These are phyloP conservation scores for Polypterus senegalus DNA, from an alignment of 2,113 vertebrate species.

Conservation along the genomic window DNA sequence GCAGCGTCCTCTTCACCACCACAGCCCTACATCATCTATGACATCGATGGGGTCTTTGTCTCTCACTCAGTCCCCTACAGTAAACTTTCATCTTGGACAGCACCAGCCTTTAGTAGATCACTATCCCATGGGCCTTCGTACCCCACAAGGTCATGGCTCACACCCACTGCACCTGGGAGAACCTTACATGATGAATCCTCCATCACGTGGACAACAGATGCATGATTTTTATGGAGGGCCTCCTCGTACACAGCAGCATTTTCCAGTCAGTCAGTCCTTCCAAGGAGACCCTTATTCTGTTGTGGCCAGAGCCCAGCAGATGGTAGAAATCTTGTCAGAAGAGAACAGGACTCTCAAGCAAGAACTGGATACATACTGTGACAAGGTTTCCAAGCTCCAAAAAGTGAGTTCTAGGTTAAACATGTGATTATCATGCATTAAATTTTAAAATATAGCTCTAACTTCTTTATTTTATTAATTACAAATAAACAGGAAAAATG, in stretches of 20 bases:
- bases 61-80: conserved; percentile 72
- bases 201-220: conserved; percentile 49
- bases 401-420: conserved; percentile 56
- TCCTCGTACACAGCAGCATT: conserved; percentile 63
- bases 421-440: too few relatives aligned
- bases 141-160: conserved; percentile 45
- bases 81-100: conserved; percentile 61
- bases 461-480: too few relatives aligned
- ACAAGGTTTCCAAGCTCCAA: conserved; percentile 85
- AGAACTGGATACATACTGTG: conserved; percentile 80
- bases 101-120: conserved; percentile 42
- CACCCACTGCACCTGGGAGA: conserved; percentile 59
- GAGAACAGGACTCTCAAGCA: conserved; percentile 81
- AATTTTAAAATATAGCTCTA: too few relatives aligned
- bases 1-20: conserved; percentile 67
- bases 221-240: conserved; percentile 60
- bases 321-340: conserved; percentile 83
- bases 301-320: conserved; percentile 82
- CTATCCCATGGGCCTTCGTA: conserved; percentile 39
- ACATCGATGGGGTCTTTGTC: conserved; percentile 81
- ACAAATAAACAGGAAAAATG: too few relatives aligned
- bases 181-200: conserved; percentile 38
- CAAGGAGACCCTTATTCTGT: conserved; percentile 78
- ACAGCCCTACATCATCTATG: conserved; percentile 89
- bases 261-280: conserved; percentile 60